Conservation (phyloP, 2,113 vertebrate genomes). For the Dascyllus trimaculatus region DNA sequence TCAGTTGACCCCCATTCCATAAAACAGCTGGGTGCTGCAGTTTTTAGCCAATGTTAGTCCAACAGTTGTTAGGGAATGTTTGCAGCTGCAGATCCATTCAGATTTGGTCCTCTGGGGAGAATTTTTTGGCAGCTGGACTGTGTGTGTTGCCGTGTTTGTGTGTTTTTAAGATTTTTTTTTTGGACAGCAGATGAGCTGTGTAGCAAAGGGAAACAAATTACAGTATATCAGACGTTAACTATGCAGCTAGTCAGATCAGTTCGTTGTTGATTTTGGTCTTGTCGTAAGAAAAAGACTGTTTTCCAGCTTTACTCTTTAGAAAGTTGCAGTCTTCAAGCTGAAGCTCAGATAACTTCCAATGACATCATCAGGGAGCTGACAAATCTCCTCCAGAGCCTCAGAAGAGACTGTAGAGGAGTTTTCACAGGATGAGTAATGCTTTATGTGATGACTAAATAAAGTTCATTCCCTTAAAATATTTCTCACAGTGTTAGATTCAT, state of each 20-base stretch:
- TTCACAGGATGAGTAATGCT: not conserved
- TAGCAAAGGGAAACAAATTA: conserved; percentile 8
- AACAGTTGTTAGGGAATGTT: not conserved
- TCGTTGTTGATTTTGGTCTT: not conserved
- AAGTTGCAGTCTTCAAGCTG: not conserved
- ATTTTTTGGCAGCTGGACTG: not conserved
- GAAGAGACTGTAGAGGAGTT: not conserved
- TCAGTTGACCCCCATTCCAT: not conserved
- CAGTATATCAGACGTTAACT: not conserved
- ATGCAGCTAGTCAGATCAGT: not conserved
- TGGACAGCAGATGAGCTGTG: not conserved
- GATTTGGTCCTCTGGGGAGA: not conserved
- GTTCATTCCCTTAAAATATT: not conserved
- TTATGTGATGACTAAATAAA: not conserved
- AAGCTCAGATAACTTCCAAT: not conserved
- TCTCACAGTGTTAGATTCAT: no score
- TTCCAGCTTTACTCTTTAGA: not conserved
- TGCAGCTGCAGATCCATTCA: conserved; percentile 4
- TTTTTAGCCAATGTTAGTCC: not conserved
- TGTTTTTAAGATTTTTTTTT: no score
- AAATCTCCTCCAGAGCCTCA: conserved; percentile 15
- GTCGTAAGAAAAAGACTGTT: not conserved
- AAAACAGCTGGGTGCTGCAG: not conserved
- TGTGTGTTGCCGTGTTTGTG: no score
- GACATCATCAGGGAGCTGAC: conserved; percentile 21